Evolutionary conservation across 2,797 vertebrate genomes (phyloP), one percentile per base, ranked within the genome.

Genomic region (Myripristis jacobus): DNA sequence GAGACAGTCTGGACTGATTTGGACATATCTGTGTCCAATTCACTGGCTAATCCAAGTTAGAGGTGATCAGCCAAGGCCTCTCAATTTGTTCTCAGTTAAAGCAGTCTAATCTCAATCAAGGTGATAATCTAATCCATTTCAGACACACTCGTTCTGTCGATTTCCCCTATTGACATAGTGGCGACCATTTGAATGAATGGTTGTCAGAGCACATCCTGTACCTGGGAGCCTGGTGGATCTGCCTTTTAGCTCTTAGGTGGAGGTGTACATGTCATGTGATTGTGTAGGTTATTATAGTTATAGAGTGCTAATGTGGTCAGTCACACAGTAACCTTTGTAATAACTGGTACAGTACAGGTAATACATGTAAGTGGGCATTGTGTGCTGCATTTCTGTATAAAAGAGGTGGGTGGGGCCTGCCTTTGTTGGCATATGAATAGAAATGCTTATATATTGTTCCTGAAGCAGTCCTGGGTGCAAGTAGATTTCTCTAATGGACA

Each of bases 401-500:
- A 24, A 51, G 24, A 36, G 24, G 21, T 79, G 86, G 86, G 86
- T 85, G 87, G 63, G 82, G 78, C 73, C 53, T 87, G 38, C 19
- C 29, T 46, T 65, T 51, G 56, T 63, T 79, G 44, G 27, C 22
- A 57, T 48, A 65, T 25, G 38, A 51, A 63, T 60, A 24, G 25
- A 31, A 8, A 9, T 53, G 27, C 50, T 54, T 81, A 18, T 70
- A 11, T 72, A 5, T 75, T 61, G 38, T 53, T 29, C 57, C 21
- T 15, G 46, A 79, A 55, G 47, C 18, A 61, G 21, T 15, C 59
- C 74, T 62, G 29, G 15, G 58, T 68, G 57, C 47, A 62, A 67
- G 78, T 64, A 70, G 82, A 82, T 89, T 80, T 87, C 77, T 82
- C 54, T 87, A 91, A 91, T 91, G 77, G 79, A 85, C 9, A 47